Conservation (phyloP, 2,888 invertebrate genomes). For the Drosophila tanythrix region DNA sequence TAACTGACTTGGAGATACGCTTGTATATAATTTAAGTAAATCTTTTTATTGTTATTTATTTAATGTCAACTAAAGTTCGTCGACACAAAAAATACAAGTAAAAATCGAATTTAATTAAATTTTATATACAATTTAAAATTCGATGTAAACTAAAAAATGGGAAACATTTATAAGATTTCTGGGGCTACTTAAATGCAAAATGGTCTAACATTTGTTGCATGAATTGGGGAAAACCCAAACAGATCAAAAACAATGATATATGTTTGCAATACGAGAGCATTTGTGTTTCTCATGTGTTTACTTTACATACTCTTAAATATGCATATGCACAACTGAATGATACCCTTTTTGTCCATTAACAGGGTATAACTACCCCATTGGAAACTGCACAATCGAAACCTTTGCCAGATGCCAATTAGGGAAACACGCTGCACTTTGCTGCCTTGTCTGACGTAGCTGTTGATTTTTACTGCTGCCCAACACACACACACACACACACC, state of each 20-base stretch:
- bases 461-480: constrained; percentile 43
- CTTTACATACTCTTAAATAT: background rate
- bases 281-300: background rate
- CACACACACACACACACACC: constrained; percentile 33
- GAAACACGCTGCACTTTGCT: constrained; percentile 59
- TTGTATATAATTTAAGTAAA: background rate
- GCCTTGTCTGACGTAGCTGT: constrained; percentile 30
- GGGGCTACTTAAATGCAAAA: no score
- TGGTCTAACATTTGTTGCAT: no score
- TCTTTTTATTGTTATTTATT: background rate
- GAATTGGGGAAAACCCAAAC: no score
- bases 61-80: background rate
- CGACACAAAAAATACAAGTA: no score
- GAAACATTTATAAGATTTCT: no score
- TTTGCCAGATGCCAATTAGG: constrained; percentile 57
- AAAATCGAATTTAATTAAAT: no score
- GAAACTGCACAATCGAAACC: constrained; percentile 39
- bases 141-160: no score
- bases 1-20: background rate
- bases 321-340: background rate
- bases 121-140: no score
- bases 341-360: background rate
- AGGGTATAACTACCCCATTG: background rate
- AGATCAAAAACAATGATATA: no score
- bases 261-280: background rate